These are phyloP conservation scores for Pomatorhinus ruficollis DNA, from an alignment of 2,113 vertebrate genomes.

Conservation along the genomic window DNA sequence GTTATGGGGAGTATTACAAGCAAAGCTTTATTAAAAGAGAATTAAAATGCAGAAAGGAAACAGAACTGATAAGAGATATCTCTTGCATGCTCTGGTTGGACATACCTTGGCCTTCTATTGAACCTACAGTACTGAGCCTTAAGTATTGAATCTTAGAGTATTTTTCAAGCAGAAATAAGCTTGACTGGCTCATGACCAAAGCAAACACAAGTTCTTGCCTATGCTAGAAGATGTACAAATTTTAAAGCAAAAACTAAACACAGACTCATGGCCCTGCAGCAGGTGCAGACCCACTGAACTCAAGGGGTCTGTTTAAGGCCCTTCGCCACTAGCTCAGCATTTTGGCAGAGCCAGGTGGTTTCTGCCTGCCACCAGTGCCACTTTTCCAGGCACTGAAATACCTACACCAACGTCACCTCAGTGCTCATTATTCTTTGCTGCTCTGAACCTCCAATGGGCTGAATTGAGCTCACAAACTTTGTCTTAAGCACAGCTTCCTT, in stretches of 20 bases:
- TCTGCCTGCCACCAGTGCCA: background rate
- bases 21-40: background rate
- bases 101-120: background rate
- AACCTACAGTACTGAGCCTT: background rate
- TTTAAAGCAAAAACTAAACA: background rate
- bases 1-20: background rate
- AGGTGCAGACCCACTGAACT: background rate
- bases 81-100: background rate
- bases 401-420: background rate
- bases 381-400: background rate
- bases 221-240: background rate
- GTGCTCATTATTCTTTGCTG: background rate
- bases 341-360: background rate
- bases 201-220: background rate
- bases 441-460: background rate
- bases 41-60: background rate
- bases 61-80: background rate
- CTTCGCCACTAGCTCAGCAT: background rate
- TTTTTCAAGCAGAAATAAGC: background rate
- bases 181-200: background rate
- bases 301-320: accelerated
- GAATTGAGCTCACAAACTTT: background rate
- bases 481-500: background rate
- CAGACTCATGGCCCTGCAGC: background rate
- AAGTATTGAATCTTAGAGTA: background rate